Conservation (phyloP, 1,140 invertebrate species). For the Drosophila miranda region DNA sequence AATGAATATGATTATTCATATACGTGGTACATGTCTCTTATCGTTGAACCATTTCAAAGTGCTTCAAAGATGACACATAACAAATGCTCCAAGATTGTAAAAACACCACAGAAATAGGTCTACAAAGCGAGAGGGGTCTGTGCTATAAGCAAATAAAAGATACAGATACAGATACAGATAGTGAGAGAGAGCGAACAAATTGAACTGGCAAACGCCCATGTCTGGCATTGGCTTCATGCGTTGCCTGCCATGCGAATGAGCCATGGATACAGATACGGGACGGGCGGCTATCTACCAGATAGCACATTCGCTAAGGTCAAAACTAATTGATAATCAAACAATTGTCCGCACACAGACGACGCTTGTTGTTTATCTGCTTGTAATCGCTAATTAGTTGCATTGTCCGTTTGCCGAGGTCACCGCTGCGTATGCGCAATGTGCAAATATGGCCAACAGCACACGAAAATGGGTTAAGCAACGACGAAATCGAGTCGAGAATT, state of each 20-base stretch:
- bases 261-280: neutral
- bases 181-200: too few relatives aligned
- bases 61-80: neutral
- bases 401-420: constrained; percentile 43
- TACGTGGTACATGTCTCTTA: too few relatives aligned
- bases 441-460: constrained; percentile 58
- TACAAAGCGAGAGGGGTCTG: too few relatives aligned
- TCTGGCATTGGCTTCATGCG: constrained; percentile 29
- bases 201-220: neutral
- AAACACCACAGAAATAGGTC: too few relatives aligned
- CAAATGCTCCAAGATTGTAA: neutral
- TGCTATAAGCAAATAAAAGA: too few relatives aligned
- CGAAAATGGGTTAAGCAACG: constrained; percentile 31
- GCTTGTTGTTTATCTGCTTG: constrained; percentile 38
- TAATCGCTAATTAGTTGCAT: constrained; percentile 63
- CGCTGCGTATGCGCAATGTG: constrained; percentile 74
- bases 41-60: too few relatives aligned
- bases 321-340: constrained; percentile 78
- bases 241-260: too few relatives aligned
- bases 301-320: constrained; percentile 34
- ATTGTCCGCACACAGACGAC: constrained; percentile 31
- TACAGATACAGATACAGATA: too few relatives aligned
- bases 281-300: constrained; percentile 23
- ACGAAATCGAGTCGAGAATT: constrained; percentile 12
- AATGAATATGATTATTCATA: too few relatives aligned